Conservation (phyloP, 2,113 vertebrate species). For the Electrona antarctica region DNA sequence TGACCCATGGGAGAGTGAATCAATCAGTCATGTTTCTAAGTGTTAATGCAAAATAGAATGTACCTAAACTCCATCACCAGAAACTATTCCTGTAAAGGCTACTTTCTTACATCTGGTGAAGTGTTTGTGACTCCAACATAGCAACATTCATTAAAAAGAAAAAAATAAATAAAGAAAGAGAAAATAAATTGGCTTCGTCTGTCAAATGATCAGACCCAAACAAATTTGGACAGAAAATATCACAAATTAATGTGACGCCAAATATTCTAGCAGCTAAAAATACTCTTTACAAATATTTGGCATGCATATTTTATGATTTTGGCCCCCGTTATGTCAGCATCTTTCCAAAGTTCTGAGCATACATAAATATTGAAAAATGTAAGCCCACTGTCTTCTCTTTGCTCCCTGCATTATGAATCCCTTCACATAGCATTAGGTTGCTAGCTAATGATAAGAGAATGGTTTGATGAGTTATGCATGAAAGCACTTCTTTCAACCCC, state of each 20-base stretch:
- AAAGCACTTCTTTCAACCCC: conserved; percentile 68
- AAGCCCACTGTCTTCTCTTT: conserved; percentile 64
- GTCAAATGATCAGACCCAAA: conserved; percentile 21
- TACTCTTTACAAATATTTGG: conserved; percentile 54
- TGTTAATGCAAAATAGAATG: too few relatives aligned
- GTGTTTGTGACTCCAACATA: too few relatives aligned
- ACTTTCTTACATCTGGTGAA: too few relatives aligned
- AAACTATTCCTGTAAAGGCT: too few relatives aligned
- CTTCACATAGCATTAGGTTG: conserved; percentile 72
- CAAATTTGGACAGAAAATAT: conserved; percentile 4
- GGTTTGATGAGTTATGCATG: conserved; percentile 76
- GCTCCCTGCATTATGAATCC: conserved; percentile 73
- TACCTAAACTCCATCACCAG: too few relatives aligned
- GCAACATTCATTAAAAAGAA: too few relatives aligned
- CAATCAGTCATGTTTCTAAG: too few relatives aligned
- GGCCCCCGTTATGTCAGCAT: conserved; percentile 45
- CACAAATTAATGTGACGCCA: conserved; percentile 19
- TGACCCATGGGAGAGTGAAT: too few relatives aligned
- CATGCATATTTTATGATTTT: conserved; percentile 14
- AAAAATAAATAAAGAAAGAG: too few relatives aligned
- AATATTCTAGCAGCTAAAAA: conserved; percentile 51
- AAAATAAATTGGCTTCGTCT: conserved; percentile 16
- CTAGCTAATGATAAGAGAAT: conserved; percentile 72
- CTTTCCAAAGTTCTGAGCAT: conserved; percentile 56
- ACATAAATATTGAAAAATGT: conserved; percentile 68